A percentile compares a stretch with the other conserved stretches of the same genome.
Evolutionary conservation across 92 coral and sea anemone species (phyloP).

Genomic region (Isaurus tuberculatus): DNA sequence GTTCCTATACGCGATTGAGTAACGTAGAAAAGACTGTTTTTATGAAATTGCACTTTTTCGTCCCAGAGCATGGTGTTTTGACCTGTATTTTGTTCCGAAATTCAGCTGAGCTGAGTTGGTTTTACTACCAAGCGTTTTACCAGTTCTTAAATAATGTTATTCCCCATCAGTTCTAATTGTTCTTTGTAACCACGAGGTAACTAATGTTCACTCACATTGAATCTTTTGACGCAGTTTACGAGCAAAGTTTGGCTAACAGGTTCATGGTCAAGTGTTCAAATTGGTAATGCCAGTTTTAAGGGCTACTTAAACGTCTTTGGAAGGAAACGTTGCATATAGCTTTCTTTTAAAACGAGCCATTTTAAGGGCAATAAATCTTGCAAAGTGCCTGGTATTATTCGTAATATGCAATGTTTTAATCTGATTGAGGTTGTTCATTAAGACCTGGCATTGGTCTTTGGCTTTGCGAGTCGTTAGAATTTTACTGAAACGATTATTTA

Average conservation of each 20-base stretch:
- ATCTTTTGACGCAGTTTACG: neutral
- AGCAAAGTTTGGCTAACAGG: neutral
- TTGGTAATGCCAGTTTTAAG: conserved; percentile 24
- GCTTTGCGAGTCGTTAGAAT: neutral
- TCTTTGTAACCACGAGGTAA: conserved; percentile 5
- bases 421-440: conserved; percentile 26
- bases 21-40: too few species aligned
- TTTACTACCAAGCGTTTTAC: too few species aligned
- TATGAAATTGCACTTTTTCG: too few species aligned
- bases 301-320: conserved; percentile 39
- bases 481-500: conserved; percentile 15
- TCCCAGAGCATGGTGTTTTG: too few species aligned
- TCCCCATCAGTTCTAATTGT: neutral
- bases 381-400: conserved; percentile 44
- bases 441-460: conserved; percentile 14
- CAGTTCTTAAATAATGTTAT: neutral
- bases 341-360: conserved; percentile 38
- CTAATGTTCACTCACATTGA: neutral
- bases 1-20: too few species aligned
- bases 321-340: conserved; percentile 36
- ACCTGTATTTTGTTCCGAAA: too few species aligned
- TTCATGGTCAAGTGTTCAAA: conserved; percentile 14
- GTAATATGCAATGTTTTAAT: conserved; percentile 21
- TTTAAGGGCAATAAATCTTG: conserved; percentile 40
- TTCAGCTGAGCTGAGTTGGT: too few species aligned